Conservation (phyloP, 2,797 vertebrate genomes). For the Eleutherodactylus coqui region DNA sequence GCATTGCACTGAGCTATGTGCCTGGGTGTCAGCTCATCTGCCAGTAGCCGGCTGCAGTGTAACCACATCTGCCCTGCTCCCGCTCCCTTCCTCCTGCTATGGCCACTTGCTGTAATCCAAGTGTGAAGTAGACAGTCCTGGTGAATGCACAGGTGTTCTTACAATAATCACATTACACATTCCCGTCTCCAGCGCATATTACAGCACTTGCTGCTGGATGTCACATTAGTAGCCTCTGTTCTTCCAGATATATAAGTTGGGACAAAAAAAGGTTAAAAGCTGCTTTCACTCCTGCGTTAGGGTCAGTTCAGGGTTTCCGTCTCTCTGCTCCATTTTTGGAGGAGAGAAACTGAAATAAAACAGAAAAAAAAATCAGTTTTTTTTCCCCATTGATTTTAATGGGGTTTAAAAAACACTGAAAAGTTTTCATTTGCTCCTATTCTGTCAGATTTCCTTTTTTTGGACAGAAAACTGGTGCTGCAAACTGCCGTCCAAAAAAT, state of each 20-base stretch:
- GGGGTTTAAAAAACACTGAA: no score
- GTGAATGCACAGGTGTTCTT: constrained; percentile 36
- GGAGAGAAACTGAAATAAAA: no score
- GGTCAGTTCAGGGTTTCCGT: no score
- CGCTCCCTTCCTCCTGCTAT: background rate
- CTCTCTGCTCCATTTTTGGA: no score
- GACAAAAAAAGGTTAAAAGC: background rate
- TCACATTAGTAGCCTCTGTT: constrained; percentile 9
- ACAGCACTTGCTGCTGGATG: constrained; percentile 12
- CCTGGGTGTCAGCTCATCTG: constrained; percentile 47
- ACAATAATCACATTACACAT: constrained; percentile 8
- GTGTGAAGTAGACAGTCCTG: background rate
- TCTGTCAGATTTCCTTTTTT: no score
- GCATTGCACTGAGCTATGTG: constrained; percentile 47
- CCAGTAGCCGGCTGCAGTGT: constrained; percentile 37
- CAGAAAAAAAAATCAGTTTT: no score
- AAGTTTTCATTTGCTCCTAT: no score
- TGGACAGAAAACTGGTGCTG: no score
- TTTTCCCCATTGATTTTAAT: no score
- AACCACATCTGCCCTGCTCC: background rate
- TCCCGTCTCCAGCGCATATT: background rate
- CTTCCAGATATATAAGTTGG: background rate
- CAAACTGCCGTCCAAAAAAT: no score
- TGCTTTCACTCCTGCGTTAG: no score
- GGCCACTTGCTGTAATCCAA: constrained; percentile 30